A percentile compares a stretch with the other conserved stretches of the same genome.
These are phyloP conservation scores for Brienomyrus brachyistius DNA, from an alignment of 2,113 vertebrate genomes.

Conservation along the genomic window DNA sequence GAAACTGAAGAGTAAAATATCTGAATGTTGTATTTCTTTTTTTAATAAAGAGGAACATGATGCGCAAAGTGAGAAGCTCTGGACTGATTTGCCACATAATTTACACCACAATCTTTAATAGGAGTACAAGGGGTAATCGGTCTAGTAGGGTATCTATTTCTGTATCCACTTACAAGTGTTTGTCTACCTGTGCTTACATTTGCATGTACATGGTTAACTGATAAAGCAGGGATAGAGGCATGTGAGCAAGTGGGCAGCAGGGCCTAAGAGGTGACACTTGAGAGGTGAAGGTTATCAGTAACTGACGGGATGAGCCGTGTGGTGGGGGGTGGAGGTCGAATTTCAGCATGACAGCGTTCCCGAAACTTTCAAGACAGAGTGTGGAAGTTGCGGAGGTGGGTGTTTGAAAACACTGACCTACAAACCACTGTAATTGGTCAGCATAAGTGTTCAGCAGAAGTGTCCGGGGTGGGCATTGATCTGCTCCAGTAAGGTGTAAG, in stretches of 20 bases:
- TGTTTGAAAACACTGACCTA: constrained; percentile 4
- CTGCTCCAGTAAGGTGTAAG: not conserved
- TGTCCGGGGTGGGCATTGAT: not conserved
- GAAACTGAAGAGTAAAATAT: too few species aligned
- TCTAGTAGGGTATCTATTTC: too few species aligned
- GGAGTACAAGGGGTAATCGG: too few species aligned
- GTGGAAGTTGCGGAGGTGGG: not conserved
- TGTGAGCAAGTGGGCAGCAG: not conserved
- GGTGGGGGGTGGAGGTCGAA: not conserved
- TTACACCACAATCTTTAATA: too few species aligned
- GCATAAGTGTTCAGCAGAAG: not conserved
- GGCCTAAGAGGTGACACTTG: constrained; percentile 13
- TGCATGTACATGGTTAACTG: not conserved
- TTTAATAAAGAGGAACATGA: too few species aligned
- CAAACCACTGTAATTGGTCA: constrained; percentile 5
- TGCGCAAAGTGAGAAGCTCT: too few species aligned
- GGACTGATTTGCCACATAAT: too few species aligned
- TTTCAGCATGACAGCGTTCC: constrained; percentile 27
- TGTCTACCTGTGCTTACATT: constrained; percentile 2
- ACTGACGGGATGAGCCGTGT: not conserved
- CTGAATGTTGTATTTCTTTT: too few species aligned
- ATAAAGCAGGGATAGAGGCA: not conserved
- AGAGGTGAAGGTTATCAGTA: constrained; percentile 14
- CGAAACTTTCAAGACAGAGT: not conserved
- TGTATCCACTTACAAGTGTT: not conserved